These are phyloP conservation scores for Oreocharis arfaki DNA, from an alignment of 2,113 vertebrate genomes.

Conservation along the genomic window DNA sequence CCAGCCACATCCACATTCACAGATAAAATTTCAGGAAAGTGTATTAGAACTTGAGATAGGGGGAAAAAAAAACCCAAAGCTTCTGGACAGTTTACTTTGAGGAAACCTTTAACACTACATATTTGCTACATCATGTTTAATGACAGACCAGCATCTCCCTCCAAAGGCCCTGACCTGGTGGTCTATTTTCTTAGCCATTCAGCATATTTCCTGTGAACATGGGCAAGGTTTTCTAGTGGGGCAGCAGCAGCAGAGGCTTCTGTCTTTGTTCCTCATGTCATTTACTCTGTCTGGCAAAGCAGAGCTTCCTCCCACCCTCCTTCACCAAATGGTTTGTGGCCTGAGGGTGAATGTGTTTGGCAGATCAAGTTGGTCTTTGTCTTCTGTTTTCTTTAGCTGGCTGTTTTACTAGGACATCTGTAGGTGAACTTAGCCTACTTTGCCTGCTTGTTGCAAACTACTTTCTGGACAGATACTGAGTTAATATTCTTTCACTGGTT, in stretches of 20 bases:
- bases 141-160: accelerated
- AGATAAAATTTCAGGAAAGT: not conserved
- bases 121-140: not conserved
- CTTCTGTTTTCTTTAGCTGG: not conserved
- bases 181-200: not conserved
- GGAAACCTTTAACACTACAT: not conserved
- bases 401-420: not conserved
- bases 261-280: not conserved
- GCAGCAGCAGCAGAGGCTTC: not conserved
- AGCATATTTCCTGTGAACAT: not conserved
- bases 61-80: not conserved
- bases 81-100: not conserved
- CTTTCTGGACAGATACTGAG: not conserved
- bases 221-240: not conserved
- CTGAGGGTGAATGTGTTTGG: conserved; percentile 12
- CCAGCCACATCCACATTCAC: not conserved
- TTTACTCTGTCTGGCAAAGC: not conserved
- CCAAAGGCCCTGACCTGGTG: not conserved
- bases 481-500: not conserved
- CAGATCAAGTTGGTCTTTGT: conserved; percentile 4
- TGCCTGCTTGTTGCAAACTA: not conserved
- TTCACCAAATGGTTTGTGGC: not conserved
- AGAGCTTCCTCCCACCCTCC: not conserved
- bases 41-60: not conserved
- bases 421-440: conserved; percentile 21